Evolutionary conservation across 2,888 invertebrate genomes (phyloP), one percentile per base, ranked within the genome.

Genomic region (Drosophila leonis): DNA sequence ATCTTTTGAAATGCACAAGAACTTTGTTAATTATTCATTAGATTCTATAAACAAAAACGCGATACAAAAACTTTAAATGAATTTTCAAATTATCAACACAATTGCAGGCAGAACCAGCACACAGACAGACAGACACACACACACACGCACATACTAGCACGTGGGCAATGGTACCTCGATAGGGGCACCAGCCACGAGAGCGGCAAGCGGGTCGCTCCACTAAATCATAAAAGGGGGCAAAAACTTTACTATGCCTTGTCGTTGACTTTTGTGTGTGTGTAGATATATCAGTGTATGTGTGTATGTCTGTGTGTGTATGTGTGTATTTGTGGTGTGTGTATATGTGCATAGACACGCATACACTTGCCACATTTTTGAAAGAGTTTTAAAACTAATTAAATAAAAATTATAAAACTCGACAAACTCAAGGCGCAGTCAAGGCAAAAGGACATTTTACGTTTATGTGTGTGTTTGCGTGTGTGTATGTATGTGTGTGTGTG

Each of bases 61-160:
- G 89, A 90, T 88, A 90, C 87, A 89, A 83, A 87, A 90, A 90
- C 90, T 88, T 90, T 90, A 90, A 87, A 90, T 90, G 90, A 90
- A 88, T 88, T 90, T 88, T 83, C 84, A 89, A 90, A 88, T 88
- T 88, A 88, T 90, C 90, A 90, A 89, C 89, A 88, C 90, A 88
- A 88, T 90, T 90, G 87, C 90, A 88, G 89, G 75, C 87, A 90
- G 83, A 88, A 87, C 82, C 84, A 57, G 61, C 49, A 66, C 51
- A 73, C 60, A 60, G 39, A 54, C 37, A 61, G 24, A 41, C 31
- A 55, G 12, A 37, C 10, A 57, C 42, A 68, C n/a, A 65, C 33
- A 49, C 31, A 54, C 8, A 4, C 24, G 15, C 27, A 4, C 48
- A 77, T 29, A 48, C 27, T 42, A 56, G 64, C 51, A 70, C 73